Evolutionary conservation across 2,113 vertebrate genomes (phyloP).

Genomic region (Tringa solitaria): DNA sequence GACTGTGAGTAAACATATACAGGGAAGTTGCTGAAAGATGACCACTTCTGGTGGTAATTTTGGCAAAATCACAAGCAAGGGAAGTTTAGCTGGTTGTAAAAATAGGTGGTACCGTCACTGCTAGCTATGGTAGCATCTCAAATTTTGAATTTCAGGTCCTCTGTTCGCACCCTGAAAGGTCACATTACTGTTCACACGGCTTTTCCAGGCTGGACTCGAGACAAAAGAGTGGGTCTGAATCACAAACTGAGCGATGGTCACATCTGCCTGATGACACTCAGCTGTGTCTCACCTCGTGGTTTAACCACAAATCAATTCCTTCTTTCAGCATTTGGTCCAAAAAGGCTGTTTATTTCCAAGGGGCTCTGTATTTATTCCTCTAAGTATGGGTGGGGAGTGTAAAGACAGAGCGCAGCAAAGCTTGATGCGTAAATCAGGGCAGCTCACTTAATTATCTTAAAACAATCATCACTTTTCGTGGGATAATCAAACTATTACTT

Average conservation of each 20-base stretch:
- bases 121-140: fast-evolving
- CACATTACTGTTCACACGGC: fast-evolving
- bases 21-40: not conserved
- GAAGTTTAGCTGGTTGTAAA: not conserved
- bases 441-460: not conserved
- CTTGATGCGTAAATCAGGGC: not conserved
- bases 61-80: not conserved
- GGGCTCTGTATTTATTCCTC: not conserved
- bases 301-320: not conserved
- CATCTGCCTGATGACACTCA: not conserved
- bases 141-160: not conserved
- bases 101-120: not conserved
- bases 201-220: not conserved
- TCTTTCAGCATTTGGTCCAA: not conserved
- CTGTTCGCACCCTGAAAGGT: not conserved
- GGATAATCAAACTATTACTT: not conserved
- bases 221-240: not conserved
- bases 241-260: not conserved
- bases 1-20: not conserved
- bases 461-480: not conserved
- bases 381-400: not conserved
- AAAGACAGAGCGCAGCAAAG: not conserved
- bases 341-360: not conserved
- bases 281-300: not conserved
- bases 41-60: not conserved